Conservation (phyloP, 2,113 vertebrate species). For the Fukomys damarensis region DNA sequence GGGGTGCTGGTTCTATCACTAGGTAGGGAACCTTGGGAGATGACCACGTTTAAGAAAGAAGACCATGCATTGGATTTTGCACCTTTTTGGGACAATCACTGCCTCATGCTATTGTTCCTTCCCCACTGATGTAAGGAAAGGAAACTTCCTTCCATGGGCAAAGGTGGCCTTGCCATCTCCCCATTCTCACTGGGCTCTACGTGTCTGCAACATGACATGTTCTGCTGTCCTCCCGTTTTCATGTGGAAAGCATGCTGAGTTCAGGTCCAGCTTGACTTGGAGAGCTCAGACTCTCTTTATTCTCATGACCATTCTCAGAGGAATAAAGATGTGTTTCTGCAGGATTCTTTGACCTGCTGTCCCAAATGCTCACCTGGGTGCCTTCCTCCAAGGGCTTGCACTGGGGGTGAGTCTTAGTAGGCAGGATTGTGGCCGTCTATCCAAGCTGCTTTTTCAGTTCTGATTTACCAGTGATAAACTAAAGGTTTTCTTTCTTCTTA, state of each 20-base stretch:
- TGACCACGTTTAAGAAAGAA: background rate
- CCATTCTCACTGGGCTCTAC: background rate
- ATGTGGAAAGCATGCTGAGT: background rate
- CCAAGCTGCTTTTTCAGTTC: background rate
- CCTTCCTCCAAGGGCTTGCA: background rate
- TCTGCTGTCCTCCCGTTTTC: background rate
- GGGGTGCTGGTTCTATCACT: no score
- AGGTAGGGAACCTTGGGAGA: background rate
- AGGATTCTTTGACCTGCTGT: conserved; percentile 3
- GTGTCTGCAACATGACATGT: background rate
- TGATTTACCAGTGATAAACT: background rate
- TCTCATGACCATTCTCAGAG: background rate
- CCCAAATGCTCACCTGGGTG: background rate
- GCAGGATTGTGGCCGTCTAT: background rate
- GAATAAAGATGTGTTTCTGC: background rate
- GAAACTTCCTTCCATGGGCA: background rate
- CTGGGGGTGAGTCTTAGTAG: background rate
- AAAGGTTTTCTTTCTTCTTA: background rate
- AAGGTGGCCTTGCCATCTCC: background rate
- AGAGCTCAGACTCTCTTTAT: background rate
- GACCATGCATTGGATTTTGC: background rate
- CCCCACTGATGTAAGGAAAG: background rate
- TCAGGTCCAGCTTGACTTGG: background rate
- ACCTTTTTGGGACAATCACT: background rate
- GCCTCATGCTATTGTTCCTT: background rate